phyloP scores from a whole-genome alignment of 2,888 invertebrate species.

The Pachycephus smyrnensis region DNA sequence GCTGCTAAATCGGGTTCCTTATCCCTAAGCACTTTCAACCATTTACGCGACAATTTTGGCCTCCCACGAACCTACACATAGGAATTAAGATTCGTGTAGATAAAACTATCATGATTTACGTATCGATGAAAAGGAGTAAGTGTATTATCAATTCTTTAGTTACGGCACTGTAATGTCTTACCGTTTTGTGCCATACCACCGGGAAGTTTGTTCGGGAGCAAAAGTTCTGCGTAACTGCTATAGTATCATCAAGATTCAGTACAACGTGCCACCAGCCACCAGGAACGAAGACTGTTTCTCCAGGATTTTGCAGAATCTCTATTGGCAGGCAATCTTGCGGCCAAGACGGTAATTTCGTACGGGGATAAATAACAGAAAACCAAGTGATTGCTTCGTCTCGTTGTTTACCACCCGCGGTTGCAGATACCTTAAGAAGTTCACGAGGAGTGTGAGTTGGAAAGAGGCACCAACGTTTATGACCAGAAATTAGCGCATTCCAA shows the following conservation, averaged over 20 bases:
- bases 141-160: neutral
- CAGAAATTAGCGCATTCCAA: slow-evolving; percentile 96
- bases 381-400: slow-evolving; percentile 98
- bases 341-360: slow-evolving; percentile 90
- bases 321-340: slow-evolving; percentile 92
- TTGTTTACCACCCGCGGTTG: slow-evolving; percentile 94
- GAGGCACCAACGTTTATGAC: slow-evolving; percentile 98
- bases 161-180: slow-evolving; percentile 29
- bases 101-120: neutral
- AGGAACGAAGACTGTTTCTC: slow-evolving; percentile 98
- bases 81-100: neutral
- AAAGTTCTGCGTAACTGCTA: slow-evolving; percentile 99
- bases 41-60: slow-evolving; percentile 95
- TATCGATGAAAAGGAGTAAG: neutral
- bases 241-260: slow-evolving; percentile 93
- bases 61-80: slow-evolving; percentile 78
- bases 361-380: slow-evolving; percentile 96
- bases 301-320: slow-evolving; percentile 94
- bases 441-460: slow-evolving; percentile 98
- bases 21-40: slow-evolving; percentile 79
- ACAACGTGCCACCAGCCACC: slow-evolving; percentile 99
- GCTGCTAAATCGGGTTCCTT: slow-evolving; percentile 84
- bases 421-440: slow-evolving; percentile 93
- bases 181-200: slow-evolving; percentile 98
- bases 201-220: slow-evolving; percentile 96